A percentile compares a stretch with the other conserved stretches of the same genome.
Evolutionary conservation across 2,797 vertebrate genomes (phyloP).

Genomic region (Protonibea diacanthus): DNA sequence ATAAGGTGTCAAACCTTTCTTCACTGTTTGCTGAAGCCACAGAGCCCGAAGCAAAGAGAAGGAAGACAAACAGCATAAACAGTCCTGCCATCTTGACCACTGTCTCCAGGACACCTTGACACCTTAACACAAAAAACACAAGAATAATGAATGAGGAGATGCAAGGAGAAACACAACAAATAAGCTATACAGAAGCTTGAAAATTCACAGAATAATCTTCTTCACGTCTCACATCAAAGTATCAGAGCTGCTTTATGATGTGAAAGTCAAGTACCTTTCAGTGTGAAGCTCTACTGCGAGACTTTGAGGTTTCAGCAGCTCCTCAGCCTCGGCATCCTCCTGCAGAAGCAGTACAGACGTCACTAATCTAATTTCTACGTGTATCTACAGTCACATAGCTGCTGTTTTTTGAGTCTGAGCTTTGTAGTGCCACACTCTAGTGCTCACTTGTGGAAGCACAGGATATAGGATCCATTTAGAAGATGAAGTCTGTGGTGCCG

Average conservation of each 20-base stretch:
- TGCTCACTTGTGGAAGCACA: slow-evolving; percentile 25
- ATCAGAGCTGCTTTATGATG: not conserved
- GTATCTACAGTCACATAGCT: not conserved
- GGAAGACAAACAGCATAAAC: slow-evolving; percentile 33
- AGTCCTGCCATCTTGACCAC: not conserved
- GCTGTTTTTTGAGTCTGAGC: not conserved
- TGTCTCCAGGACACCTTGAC: not conserved
- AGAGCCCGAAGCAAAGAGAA: slow-evolving; percentile 35
- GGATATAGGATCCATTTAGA: not conserved
- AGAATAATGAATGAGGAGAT: not conserved
- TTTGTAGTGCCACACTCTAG: slow-evolving; percentile 4
- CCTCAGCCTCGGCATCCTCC: slow-evolving; percentile 46
- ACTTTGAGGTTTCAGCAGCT: slow-evolving; percentile 19
- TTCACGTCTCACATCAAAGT: not conserved
- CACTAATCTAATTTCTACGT: not conserved
- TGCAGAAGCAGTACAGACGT: slow-evolving; percentile 43
- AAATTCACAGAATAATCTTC: not conserved
- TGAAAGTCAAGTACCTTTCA: slow-evolving; percentile 51
- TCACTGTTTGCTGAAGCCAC: slow-evolving; percentile 10
- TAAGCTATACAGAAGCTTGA: not conserved
- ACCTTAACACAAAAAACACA: slow-evolving; percentile 23
- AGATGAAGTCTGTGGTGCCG: not conserved
- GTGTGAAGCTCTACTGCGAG: not conserved
- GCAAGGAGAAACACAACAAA: not conserved
- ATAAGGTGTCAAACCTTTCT: slow-evolving; percentile 27